A percentile compares a stretch with the other conserved stretches of the same genome.
These are phyloP conservation scores for Argyra leucocephala DNA, from an alignment of 2,888 invertebrate genomes.

Conservation along the genomic window DNA sequence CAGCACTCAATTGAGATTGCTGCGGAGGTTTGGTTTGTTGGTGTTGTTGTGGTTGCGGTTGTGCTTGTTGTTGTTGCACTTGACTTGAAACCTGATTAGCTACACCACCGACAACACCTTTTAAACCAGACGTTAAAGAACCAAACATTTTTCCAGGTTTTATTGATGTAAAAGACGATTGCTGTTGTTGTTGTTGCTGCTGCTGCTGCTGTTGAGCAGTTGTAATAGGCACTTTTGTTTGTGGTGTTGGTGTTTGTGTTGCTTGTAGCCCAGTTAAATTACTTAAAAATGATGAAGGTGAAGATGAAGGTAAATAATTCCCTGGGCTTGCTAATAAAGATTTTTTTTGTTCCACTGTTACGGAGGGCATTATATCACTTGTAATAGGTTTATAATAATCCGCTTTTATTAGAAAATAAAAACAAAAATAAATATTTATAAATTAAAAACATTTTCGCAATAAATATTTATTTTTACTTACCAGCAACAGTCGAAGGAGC, in stretches of 20 bases:
- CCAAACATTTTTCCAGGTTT: background rate
- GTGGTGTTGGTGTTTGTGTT: slow-evolving; percentile 26
- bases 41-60: background rate
- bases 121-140: slow-evolving; percentile 34
- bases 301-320: background rate
- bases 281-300: background rate
- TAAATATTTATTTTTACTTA: background rate
- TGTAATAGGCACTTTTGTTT: slow-evolving; percentile 3
- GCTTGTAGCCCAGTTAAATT: background rate
- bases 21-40: slow-evolving; percentile 14
- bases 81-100: background rate
- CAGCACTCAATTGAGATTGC: slow-evolving; percentile 19
- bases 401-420: background rate
- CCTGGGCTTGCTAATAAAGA: background rate
- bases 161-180: background rate
- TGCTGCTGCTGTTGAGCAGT: slow-evolving; percentile 18
- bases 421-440: background rate
- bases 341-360: slow-evolving; percentile 7
- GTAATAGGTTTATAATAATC: background rate
- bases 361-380: background rate
- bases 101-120: slow-evolving; percentile 36
- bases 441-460: background rate
- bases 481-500: background rate
- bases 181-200: background rate
- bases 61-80: slow-evolving; percentile 1